Conservation (phyloP, 2,888 invertebrate genomes). For the Cinara cedri region DNA sequence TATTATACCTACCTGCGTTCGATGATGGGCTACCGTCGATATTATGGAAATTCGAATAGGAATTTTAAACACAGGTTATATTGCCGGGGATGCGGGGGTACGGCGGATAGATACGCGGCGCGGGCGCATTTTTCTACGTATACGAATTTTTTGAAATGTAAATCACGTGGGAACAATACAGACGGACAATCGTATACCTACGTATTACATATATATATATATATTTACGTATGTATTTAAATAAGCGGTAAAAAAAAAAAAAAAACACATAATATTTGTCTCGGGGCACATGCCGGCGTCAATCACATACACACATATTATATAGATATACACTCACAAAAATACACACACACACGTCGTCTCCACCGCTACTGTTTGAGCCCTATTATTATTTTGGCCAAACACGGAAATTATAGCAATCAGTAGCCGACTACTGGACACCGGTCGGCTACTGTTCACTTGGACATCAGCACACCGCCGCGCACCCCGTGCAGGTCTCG, state of each 20-base stretch:
- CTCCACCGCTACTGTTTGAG: conserved; percentile 30
- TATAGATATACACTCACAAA: background rate
- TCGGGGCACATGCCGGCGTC: conserved; percentile 54
- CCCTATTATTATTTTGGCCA: conserved; percentile 54
- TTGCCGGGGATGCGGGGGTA: background rate
- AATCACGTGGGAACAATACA: conserved; percentile 54
- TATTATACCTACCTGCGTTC: too few species aligned
- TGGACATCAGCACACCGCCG: conserved; percentile 26
- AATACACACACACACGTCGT: conserved; percentile 8
- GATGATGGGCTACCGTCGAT: conserved; percentile 17
- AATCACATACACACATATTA: conserved; percentile 33
- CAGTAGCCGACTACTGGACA: conserved; percentile 12
- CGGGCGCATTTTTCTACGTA: background rate
- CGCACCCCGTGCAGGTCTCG: too few species aligned
- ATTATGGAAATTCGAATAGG: conserved; percentile 47
- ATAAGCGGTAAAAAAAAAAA: conserved; percentile 24
- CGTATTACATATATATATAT: background rate
- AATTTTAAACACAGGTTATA: conserved; percentile 48
- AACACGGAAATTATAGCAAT: conserved; percentile 53
- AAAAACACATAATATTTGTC: conserved; percentile 25
- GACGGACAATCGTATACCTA: conserved; percentile 42
- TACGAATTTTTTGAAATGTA: conserved; percentile 46
- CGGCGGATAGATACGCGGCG: background rate
- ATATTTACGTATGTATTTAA: background rate
- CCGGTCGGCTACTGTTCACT: conserved; percentile 34